These are phyloP conservation scores for Nothocercus julius DNA, from an alignment of 2,113 vertebrate species.

Conservation along the genomic window DNA sequence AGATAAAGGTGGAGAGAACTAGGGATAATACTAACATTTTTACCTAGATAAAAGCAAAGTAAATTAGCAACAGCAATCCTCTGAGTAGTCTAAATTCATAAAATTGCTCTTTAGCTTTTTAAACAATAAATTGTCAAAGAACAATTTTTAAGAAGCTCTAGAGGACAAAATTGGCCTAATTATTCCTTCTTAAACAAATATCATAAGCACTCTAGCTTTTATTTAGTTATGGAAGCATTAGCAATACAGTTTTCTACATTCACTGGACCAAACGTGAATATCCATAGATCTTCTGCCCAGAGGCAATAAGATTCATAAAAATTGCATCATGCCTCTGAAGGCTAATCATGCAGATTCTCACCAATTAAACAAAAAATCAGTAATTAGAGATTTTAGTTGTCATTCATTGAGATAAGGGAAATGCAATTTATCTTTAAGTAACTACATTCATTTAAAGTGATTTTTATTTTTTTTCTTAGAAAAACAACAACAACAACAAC, in stretches of 20 bases:
- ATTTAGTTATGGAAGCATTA: neutral
- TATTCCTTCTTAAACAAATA: constrained; percentile 30
- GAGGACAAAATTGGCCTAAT: neutral
- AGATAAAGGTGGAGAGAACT: neutral
- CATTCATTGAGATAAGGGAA: neutral
- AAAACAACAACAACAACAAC: neutral
- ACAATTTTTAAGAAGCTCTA: neutral
- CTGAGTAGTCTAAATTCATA: neutral
- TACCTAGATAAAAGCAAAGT: neutral
- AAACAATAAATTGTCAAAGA: neutral
- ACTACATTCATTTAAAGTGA: neutral
- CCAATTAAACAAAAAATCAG: neutral
- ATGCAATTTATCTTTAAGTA: neutral
- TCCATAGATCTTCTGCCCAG: neutral
- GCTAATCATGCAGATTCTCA: neutral
- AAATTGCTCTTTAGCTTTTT: neutral
- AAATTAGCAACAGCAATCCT: neutral
- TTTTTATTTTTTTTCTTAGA: neutral
- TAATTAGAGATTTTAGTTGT: neutral
- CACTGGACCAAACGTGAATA: neutral
- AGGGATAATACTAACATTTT: neutral
- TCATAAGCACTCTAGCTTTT: neutral
- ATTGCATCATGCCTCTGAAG: neutral
- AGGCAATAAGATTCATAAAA: neutral
- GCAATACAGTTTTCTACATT: neutral